phyloP scores from a whole-genome alignment of 2,888 invertebrate species.

The Morpho helenor region DNA sequence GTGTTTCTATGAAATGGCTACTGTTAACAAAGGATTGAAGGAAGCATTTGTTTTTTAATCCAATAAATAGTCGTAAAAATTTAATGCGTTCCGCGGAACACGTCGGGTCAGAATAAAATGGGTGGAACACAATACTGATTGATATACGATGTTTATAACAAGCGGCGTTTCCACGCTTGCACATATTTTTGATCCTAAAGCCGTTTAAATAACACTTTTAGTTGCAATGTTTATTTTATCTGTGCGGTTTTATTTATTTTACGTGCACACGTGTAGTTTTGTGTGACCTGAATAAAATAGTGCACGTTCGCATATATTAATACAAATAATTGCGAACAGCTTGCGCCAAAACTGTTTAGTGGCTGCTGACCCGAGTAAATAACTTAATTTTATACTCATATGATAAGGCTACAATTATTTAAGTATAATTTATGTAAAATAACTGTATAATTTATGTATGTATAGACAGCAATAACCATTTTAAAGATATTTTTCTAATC shows the following conservation, averaged over 20 bases:
- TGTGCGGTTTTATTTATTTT: background rate
- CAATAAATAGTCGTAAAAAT: conserved; percentile 29
- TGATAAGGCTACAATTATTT: too few species aligned
- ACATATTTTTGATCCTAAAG: conserved; percentile 9
- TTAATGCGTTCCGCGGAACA: conserved; percentile 25
- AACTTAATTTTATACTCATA: too few species aligned
- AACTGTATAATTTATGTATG: too few species aligned
- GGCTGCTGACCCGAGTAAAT: too few species aligned
- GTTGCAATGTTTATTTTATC: background rate
- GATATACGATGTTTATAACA: conserved; percentile 28
- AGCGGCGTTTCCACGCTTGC: conserved; percentile 1
- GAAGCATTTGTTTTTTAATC: conserved; percentile 26
- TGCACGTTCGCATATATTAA: too few species aligned
- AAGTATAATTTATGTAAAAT: too few species aligned
- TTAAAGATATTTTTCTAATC: too few species aligned
- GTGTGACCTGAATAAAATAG: too few species aligned
- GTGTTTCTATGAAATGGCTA: conserved; percentile 3
- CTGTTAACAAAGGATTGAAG: conserved; percentile 13
- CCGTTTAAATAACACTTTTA: conserved; percentile 1
- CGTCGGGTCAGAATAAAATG: conserved; percentile 19
- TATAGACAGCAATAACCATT: too few species aligned
- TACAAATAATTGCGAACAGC: too few species aligned
- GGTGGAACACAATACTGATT: conserved; percentile 18
- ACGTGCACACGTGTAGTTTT: too few species aligned
- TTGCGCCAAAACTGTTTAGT: too few species aligned